These are phyloP conservation scores for Sterna hirundo DNA, from an alignment of 2,113 vertebrate genomes.

Conservation along the genomic window DNA sequence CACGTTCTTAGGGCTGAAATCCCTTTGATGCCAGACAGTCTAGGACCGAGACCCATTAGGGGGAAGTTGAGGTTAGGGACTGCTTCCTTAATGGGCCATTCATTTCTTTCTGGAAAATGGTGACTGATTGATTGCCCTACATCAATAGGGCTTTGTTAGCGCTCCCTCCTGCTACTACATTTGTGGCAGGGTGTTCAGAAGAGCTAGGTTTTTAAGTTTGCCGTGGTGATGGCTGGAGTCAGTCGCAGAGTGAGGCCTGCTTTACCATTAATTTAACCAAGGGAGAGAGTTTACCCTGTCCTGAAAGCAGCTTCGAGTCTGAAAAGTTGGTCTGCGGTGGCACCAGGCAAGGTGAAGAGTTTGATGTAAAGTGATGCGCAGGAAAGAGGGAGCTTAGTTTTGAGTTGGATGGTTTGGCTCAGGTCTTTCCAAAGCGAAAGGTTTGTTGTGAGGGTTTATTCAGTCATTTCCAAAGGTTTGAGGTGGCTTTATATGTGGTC, in stretches of 20 bases:
- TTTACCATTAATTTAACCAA: neutral
- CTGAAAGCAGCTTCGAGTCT: neutral
- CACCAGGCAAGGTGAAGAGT: neutral
- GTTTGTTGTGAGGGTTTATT: neutral
- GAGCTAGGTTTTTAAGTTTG: neutral
- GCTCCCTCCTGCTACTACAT: neutral
- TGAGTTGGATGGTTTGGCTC: neutral
- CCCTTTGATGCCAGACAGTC: neutral
- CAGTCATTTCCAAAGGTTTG: neutral
- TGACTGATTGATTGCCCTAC: neutral
- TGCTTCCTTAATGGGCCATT: neutral
- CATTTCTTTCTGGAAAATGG: neutral
- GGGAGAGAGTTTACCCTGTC: neutral
- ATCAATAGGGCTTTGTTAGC: neutral
- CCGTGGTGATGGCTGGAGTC: neutral
- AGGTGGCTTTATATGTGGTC: neutral
- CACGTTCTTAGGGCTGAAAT: neutral
- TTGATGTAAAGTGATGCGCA: neutral
- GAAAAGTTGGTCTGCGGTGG: neutral
- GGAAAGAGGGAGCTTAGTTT: neutral
- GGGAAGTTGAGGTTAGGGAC: neutral
- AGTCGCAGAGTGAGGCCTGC: rapidly evolving
- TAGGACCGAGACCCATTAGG: neutral
- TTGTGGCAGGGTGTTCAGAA: neutral
- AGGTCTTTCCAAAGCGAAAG: neutral